Percentiles rank a stretch among this genome's conserved stretches.
Conservation (phyloP, 2,113 vertebrate genomes). For the Oxyura jamaicensis region DNA sequence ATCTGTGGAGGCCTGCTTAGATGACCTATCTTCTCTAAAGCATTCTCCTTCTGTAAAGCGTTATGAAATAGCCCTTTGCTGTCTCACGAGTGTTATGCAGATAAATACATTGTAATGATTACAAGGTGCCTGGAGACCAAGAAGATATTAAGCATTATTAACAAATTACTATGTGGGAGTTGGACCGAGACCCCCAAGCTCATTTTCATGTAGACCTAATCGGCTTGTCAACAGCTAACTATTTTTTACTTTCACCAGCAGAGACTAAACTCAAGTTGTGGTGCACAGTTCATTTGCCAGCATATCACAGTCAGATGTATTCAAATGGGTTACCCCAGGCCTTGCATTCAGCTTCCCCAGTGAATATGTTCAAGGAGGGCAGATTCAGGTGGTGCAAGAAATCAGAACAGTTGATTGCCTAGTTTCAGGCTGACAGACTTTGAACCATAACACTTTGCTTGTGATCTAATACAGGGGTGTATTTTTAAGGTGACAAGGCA, state of each 20-base stretch:
- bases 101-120: slow-evolving; percentile 4
- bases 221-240: slow-evolving; percentile 13
- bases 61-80: not conserved
- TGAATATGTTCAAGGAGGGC: not conserved
- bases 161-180: not conserved
- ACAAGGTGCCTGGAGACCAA: not conserved
- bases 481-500: not conserved
- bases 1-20: not conserved
- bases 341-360: not conserved
- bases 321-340: not conserved
- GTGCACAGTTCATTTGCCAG: not conserved
- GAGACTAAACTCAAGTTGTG: not conserved
- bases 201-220: not conserved
- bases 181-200: not conserved
- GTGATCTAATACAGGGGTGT: not conserved
- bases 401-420: not conserved
- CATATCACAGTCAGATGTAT: not conserved
- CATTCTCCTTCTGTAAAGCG: not conserved
- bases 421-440: not conserved
- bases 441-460: not conserved
- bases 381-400: not conserved
- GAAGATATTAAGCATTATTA: not conserved
- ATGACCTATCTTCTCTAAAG: not conserved
- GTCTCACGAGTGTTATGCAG: not conserved
- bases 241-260: not conserved